Conservation (phyloP, 2,888 invertebrate species). For the Erannis defoliaria region DNA sequence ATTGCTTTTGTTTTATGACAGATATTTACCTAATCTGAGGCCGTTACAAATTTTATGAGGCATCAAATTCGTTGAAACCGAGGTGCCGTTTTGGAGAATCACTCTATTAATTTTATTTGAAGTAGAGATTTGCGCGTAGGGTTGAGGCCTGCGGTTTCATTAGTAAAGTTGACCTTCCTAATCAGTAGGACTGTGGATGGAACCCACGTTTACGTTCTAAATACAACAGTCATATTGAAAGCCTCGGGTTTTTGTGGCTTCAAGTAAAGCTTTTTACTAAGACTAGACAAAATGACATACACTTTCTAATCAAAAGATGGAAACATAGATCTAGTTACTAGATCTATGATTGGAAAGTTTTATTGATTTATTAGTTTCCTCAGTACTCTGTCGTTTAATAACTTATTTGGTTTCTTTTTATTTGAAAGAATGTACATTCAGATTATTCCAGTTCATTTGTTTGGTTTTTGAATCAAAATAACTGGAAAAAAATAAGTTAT, state of each 20-base stretch:
- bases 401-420: no score
- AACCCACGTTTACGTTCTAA: constrained; percentile 22
- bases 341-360: no score
- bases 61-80: constrained; percentile 52
- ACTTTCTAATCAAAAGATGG: not conserved
- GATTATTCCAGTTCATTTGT: no score
- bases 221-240: constrained; percentile 21
- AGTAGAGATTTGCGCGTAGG: constrained; percentile 28
- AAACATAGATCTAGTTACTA: no score
- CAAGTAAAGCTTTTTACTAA: constrained; percentile 6
- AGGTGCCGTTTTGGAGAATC: constrained; percentile 49
- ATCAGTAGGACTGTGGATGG: constrained; percentile 17
- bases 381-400: no score
- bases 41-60: constrained; percentile 52
- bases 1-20: constrained; percentile 53
- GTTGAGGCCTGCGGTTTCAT: constrained; percentile 6
- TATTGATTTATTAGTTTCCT: no score
- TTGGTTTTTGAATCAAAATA: no score
- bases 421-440: no score
- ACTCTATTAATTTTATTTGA: constrained; percentile 47
- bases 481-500: no score
- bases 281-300: not conserved
- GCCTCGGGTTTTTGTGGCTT: constrained; percentile 6
- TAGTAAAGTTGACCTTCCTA: constrained; percentile 16
- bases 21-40: constrained; percentile 48